A percentile compares a stretch with the other conserved stretches of the same genome.
phyloP scores from a whole-genome alignment of 2,797 vertebrate species.

The Chrosomus eos region DNA sequence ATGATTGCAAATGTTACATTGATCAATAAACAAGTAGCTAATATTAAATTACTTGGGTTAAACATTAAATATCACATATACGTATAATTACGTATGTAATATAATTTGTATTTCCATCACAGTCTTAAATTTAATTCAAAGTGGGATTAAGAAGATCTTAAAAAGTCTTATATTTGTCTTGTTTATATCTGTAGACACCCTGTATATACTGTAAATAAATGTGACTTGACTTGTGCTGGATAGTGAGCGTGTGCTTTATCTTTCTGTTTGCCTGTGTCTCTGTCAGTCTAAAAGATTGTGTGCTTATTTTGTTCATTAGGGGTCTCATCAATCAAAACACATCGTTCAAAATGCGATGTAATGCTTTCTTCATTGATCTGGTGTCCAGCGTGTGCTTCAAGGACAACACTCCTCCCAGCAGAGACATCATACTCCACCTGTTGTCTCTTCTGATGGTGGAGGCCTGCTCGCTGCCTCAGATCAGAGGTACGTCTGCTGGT shows the following conservation, averaged over 20 bases:
- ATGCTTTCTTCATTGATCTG: slow-evolving; percentile 91
- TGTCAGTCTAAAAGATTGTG: background rate
- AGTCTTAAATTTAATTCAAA: too few relatives aligned
- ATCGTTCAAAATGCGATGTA: slow-evolving; percentile 86
- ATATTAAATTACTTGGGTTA: too few relatives aligned
- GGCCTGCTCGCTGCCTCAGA: slow-evolving; percentile 43
- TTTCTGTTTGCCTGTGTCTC: background rate
- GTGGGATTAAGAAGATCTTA: too few relatives aligned
- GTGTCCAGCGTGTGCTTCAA: slow-evolving; percentile 93
- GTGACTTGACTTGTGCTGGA: background rate
- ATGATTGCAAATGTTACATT: too few relatives aligned
- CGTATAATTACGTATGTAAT: too few relatives aligned
- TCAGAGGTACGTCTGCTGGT: slow-evolving; percentile 64
- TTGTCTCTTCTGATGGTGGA: slow-evolving; percentile 85
- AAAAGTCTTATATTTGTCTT: too few relatives aligned
- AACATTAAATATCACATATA: too few relatives aligned
- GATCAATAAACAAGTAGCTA: too few relatives aligned
- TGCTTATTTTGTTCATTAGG: slow-evolving; percentile 68
- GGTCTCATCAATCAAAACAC: slow-evolving; percentile 74
- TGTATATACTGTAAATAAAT: too few relatives aligned
- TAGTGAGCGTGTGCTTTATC: background rate
- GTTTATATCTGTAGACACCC: too few relatives aligned
- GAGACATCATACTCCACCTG: slow-evolving; percentile 79
- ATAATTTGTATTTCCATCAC: too few relatives aligned
- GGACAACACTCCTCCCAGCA: slow-evolving; percentile 85